phyloP scores from a whole-genome alignment of 2,888 invertebrate species.

The Willowsia nigromaculata region DNA sequence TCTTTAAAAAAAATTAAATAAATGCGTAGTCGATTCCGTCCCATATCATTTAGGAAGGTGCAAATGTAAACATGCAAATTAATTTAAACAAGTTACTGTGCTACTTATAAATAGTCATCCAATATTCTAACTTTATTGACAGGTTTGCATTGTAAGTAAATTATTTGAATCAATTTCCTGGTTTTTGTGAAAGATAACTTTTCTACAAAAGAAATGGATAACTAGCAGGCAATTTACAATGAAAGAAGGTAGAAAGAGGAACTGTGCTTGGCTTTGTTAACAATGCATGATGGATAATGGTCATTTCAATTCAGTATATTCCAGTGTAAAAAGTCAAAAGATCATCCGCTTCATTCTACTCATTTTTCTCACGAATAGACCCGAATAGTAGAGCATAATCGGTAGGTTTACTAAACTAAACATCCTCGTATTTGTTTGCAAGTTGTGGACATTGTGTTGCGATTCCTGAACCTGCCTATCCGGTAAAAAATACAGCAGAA shows the following conservation, averaged over 20 bases:
- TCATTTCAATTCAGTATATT: not conserved
- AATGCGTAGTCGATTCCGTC: too few relatives aligned
- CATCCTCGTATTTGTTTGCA: not conserved
- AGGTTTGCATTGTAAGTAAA: not conserved
- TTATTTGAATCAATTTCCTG: not conserved
- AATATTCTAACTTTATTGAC: too few relatives aligned
- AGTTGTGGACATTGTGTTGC: not conserved
- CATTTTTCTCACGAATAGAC: too few relatives aligned
- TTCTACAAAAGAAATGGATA: too few relatives aligned
- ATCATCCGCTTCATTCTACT: not conserved
- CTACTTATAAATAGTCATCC: too few relatives aligned
- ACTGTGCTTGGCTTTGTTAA: not conserved
- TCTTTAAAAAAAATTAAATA: too few relatives aligned
- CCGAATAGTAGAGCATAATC: not conserved
- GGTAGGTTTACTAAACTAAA: not conserved
- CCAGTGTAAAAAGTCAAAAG: not conserved
- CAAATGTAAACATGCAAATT: too few relatives aligned
- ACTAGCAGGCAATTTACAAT: too few relatives aligned
- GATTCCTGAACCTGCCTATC: too few relatives aligned
- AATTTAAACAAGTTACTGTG: too few relatives aligned
- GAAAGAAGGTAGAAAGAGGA: not conserved
- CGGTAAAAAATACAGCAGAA: not conserved
- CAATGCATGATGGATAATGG: too few relatives aligned
- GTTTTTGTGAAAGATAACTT: not conserved
- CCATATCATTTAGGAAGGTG: too few relatives aligned